Conservation (phyloP, 2,797 vertebrate species). For the Kryptolebias ocellatus region DNA sequence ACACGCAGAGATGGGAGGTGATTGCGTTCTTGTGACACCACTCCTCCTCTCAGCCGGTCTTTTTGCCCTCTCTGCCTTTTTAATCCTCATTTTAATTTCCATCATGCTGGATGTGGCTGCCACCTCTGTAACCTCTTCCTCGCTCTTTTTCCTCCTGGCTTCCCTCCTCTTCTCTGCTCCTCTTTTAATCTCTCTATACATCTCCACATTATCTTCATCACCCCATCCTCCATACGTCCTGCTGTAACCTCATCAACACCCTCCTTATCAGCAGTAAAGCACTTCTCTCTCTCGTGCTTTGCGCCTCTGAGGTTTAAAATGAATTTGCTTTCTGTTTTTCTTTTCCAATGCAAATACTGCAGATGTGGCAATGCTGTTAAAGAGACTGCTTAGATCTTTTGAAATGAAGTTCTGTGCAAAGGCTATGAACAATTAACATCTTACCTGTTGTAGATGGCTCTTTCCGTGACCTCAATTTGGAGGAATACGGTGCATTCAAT, state of each 20-base stretch:
- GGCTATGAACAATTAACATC: background rate
- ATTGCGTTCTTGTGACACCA: constrained; percentile 49
- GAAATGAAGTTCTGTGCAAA: background rate
- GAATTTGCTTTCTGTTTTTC: constrained; percentile 2
- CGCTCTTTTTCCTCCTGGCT: constrained; percentile 8
- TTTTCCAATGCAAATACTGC: background rate
- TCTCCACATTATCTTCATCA: constrained; percentile 35
- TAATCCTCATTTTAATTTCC: constrained; percentile 71
- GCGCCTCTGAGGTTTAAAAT: constrained; percentile 3
- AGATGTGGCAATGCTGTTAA: background rate
- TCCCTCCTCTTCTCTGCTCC: background rate
- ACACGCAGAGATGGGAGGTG: constrained; percentile 48
- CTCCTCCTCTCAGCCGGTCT: constrained; percentile 35
- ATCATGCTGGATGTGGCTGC: constrained; percentile 47
- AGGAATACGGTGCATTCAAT: too few species aligned
- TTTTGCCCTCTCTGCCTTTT: constrained; percentile 44
- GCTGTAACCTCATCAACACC: constrained; percentile 20
- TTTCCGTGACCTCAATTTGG: too few species aligned
- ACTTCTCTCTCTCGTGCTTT: constrained; percentile 1
- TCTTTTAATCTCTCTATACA: constrained; percentile 16
- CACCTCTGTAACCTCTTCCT: constrained; percentile 54
- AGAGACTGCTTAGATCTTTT: background rate
- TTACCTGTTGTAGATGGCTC: background rate
- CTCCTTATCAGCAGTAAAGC: background rate
- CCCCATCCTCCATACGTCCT: constrained; percentile 8